These are phyloP conservation scores for Eilema depressum DNA, from an alignment of 2,888 invertebrate species.

Conservation along the genomic window DNA sequence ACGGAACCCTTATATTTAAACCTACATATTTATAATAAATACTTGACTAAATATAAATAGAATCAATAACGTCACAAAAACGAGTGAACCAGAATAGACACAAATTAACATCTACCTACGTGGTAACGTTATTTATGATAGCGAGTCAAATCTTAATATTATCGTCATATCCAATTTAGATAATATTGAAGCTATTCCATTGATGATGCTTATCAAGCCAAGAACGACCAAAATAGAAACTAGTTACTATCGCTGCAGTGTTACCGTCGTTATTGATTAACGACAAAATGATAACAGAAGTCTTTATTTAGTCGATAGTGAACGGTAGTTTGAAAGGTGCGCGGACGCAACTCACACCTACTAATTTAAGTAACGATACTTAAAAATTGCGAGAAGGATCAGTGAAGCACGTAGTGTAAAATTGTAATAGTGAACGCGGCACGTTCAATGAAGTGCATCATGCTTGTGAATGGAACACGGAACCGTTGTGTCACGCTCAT, in stretches of 20 bases:
- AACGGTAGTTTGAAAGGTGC: slow-evolving; percentile 36
- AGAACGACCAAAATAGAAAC: background rate
- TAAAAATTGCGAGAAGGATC: slow-evolving; percentile 31
- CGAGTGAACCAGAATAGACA: background rate
- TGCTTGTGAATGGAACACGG: slow-evolving; percentile 45
- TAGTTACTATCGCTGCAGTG: background rate
- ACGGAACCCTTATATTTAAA: too few species aligned
- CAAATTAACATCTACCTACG: background rate
- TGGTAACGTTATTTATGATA: background rate
- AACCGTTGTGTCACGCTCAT: slow-evolving; percentile 48
- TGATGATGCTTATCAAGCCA: background rate
- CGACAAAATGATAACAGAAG: slow-evolving; percentile 38
- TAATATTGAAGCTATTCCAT: background rate
- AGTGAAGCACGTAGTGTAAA: slow-evolving; percentile 34
- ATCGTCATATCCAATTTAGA: slow-evolving; percentile 10
- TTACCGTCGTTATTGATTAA: slow-evolving; percentile 9
- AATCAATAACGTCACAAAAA: background rate
- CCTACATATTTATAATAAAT: background rate
- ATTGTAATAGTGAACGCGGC: slow-evolving; percentile 40
- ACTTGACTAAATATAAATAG: background rate
- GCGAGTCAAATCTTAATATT: background rate
- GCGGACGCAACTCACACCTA: slow-evolving; percentile 46
- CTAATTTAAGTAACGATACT: slow-evolving; percentile 30
- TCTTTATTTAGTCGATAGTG: slow-evolving; percentile 12
- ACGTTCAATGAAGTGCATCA: slow-evolving; percentile 62